A percentile compares a stretch with the other conserved stretches of the same genome.
Conservation (phyloP, 1,140 invertebrate species). For the Dolichoris vasculosae region DNA sequence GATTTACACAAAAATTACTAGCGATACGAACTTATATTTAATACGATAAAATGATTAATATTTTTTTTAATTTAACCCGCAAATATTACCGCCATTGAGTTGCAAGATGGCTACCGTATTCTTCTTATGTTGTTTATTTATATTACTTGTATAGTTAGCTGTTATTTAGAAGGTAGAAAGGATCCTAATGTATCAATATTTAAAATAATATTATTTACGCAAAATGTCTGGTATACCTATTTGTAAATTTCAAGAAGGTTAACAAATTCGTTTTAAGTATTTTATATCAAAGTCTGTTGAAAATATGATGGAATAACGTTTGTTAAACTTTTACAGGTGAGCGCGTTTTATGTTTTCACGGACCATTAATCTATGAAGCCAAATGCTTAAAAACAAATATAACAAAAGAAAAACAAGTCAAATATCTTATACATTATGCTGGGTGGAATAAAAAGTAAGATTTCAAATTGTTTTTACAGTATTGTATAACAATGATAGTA, state of each 20-base stretch:
- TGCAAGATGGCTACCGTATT: constrained; percentile 28
- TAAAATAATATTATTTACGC: constrained; percentile 20
- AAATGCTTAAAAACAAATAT: constrained; percentile 92
- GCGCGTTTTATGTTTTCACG: constrained; percentile 96
- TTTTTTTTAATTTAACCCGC: constrained; percentile 11
- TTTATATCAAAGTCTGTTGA: constrained; percentile 18
- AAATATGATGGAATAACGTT: constrained; percentile 1
- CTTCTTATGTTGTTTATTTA: constrained; percentile 38
- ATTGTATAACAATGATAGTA: background rate
- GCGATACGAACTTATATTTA: too few relatives aligned
- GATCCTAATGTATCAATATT: constrained; percentile 13
- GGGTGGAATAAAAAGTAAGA: constrained; percentile 98
- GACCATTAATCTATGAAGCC: constrained; percentile 95
- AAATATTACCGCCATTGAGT: constrained; percentile 2
- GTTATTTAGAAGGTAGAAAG: constrained; percentile 21
- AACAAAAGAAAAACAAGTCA: constrained; percentile 88
- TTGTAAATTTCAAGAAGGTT: constrained; percentile 72
- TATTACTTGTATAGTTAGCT: constrained; percentile 12
- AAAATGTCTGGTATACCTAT: constrained; percentile 38
- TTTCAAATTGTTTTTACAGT: background rate
- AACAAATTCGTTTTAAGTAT: constrained; percentile 31
- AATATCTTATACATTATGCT: constrained; percentile 97
- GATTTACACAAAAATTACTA: too few relatives aligned
- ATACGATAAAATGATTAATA: background rate
- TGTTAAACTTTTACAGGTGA: constrained; percentile 79